Percentiles rank a stretch among this genome's conserved stretches.
These are phyloP conservation scores for Lanistes nyassanus DNA, from an alignment of 1,140 invertebrate genomes.

Conservation along the genomic window DNA sequence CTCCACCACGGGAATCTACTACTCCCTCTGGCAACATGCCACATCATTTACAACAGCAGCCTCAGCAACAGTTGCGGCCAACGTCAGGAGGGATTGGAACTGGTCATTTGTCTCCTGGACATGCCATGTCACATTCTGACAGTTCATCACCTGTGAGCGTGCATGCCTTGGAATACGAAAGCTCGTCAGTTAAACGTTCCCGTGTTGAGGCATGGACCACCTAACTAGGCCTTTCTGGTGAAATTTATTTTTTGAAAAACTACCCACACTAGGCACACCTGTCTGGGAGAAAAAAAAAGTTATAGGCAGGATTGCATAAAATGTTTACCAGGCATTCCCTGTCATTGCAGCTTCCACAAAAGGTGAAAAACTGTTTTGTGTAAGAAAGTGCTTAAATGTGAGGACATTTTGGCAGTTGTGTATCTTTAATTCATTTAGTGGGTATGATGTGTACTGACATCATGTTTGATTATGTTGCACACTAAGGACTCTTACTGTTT, in stretches of 20 bases:
- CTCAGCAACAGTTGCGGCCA: conserved; percentile 21
- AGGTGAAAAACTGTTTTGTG: too few relatives aligned
- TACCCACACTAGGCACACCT: too few relatives aligned
- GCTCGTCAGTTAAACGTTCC: conserved; percentile 57
- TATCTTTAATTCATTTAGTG: too few relatives aligned
- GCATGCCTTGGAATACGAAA: conserved; percentile 51
- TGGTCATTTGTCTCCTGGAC: conserved; percentile 42
- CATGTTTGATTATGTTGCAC: too few relatives aligned
- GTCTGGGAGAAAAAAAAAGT: too few relatives aligned
- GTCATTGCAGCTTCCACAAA: too few relatives aligned
- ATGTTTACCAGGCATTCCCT: too few relatives aligned
- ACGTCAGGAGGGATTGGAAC: conserved; percentile 18
- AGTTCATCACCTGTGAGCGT: conserved; percentile 42
- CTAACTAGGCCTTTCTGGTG: conserved; percentile 29
- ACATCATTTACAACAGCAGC: conserved; percentile 45
- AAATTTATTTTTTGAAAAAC: background rate
- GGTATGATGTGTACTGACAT: too few relatives aligned
- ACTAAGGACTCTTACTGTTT: too few relatives aligned
- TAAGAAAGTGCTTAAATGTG: too few relatives aligned
- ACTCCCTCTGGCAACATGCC: conserved; percentile 54
- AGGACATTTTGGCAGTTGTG: too few relatives aligned
- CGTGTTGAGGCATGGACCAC: conserved; percentile 59
- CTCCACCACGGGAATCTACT: conserved; percentile 80
- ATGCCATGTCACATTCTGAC: conserved; percentile 42
- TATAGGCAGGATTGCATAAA: too few relatives aligned